Evolutionary conservation across 2,113 vertebrate species (phyloP).

Genomic region (Callospermophilus lateralis): DNA sequence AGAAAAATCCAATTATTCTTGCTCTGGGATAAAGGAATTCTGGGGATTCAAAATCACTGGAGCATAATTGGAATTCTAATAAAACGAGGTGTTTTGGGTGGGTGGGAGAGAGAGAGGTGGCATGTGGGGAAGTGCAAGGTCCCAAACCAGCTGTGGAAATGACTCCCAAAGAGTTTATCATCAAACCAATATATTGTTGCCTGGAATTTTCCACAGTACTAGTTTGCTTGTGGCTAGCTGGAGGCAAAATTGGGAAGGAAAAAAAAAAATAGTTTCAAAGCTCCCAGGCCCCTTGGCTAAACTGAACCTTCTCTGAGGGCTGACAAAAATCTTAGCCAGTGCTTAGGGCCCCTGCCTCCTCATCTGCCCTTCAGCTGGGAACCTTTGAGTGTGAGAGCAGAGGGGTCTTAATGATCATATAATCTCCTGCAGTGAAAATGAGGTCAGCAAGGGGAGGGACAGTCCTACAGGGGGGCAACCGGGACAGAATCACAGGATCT

Average conservation of each 20-base stretch:
- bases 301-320: not conserved
- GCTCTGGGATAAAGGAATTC: conserved; percentile 76
- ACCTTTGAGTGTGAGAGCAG: not conserved
- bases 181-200: not conserved
- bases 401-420: not conserved
- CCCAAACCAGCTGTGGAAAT: not conserved
- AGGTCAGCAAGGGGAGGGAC: not conserved
- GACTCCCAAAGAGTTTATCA: conserved; percentile 33
- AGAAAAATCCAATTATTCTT: conserved; percentile 84
- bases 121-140: not conserved
- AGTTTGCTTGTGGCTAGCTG: conserved; percentile 7
- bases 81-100: conserved; percentile 60
- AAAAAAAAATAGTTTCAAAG: not conserved
- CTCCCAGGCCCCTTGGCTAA: not conserved
- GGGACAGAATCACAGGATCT: not conserved
- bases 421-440: not conserved
- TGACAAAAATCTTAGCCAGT: not conserved
- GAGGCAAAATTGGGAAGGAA: conserved; percentile 10
- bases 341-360: not conserved
- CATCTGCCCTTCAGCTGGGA: not conserved
- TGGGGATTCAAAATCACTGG: conserved; percentile 83
- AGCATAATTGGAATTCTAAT: conserved; percentile 82
- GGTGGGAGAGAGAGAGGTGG: not conserved
- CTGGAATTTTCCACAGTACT: conserved; percentile 14
- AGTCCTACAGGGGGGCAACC: not conserved